A percentile compares a stretch with the other conserved stretches of the same genome.
These are phyloP conservation scores for Myotis vivesi DNA, from an alignment of 2,797 vertebrate species.

Conservation along the genomic window DNA sequence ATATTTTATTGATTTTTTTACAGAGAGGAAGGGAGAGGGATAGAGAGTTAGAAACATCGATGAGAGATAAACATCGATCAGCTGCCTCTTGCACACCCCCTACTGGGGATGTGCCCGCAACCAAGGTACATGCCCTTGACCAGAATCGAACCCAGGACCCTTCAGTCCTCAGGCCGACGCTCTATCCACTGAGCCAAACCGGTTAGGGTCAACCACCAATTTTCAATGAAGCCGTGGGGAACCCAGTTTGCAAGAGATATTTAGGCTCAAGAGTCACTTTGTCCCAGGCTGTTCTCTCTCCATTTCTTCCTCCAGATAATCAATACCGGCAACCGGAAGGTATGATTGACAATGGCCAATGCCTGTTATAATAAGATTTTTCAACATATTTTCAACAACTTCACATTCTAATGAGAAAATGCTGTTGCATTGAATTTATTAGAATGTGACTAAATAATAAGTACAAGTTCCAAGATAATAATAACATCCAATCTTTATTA, in stretches of 20 bases:
- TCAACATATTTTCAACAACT: slow-evolving; percentile 20
- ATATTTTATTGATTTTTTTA: too few species aligned
- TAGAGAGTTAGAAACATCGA: too few species aligned
- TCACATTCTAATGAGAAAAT: slow-evolving; percentile 21
- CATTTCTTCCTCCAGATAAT: slow-evolving; percentile 25
- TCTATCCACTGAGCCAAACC: too few species aligned
- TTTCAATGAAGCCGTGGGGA: background rate
- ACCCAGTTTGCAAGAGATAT: background rate
- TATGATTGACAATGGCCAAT: background rate
- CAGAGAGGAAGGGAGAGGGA: too few species aligned
- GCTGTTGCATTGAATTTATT: background rate
- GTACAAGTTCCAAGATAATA: background rate
- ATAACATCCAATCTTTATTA: background rate
- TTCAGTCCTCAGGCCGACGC: too few species aligned
- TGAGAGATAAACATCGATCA: too few species aligned
- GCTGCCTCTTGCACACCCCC: too few species aligned
- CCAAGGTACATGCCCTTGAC: too few species aligned
- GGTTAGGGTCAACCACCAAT: too few species aligned
- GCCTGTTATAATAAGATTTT: background rate
- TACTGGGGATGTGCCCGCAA: too few species aligned
- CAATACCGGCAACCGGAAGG: background rate
- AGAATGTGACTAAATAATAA: background rate
- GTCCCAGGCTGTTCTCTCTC: background rate
- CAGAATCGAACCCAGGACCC: too few species aligned
- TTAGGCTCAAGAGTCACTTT: slow-evolving; percentile 3